Percentiles rank a stretch among this genome's conserved stretches.
Evolutionary conservation across 1,140 invertebrate species (phyloP).

Genomic region (Ceratina calcarata): DNA sequence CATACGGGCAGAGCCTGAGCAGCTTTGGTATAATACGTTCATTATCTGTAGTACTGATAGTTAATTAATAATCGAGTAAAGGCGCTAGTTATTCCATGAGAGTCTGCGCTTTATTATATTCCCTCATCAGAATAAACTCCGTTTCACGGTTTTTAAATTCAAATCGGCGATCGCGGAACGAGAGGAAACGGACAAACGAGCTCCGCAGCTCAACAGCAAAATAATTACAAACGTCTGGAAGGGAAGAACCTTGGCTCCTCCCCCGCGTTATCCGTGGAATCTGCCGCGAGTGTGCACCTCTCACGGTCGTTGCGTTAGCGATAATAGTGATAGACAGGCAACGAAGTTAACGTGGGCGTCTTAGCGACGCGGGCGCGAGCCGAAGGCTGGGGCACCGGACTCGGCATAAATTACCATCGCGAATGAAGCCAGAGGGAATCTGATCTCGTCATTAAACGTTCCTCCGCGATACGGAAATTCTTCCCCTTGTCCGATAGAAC

Average conservation of each 20-base stretch:
- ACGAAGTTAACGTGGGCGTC: constrained; percentile 62
- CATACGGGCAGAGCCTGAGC: too few species aligned
- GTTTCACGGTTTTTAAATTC: constrained; percentile 11
- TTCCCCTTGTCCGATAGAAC: constrained; percentile 36
- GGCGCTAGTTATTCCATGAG: too few species aligned
- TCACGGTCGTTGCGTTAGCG: constrained; percentile 53
- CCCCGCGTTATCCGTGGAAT: neutral
- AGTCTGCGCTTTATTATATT: too few species aligned
- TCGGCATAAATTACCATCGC: constrained; percentile 63
- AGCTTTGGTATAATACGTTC: too few species aligned
- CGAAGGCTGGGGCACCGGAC: constrained; percentile 8
- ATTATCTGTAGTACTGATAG: too few species aligned
- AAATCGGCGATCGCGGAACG: too few species aligned
- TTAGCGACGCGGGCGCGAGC: constrained; percentile 57
- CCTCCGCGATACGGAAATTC: constrained; percentile 56
- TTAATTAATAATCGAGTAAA: constrained; percentile 41
- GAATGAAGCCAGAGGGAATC: constrained; percentile 58
- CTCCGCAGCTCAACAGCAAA: neutral
- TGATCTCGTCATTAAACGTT: constrained; percentile 63
- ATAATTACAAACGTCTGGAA: constrained; percentile 28
- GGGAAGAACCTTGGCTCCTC: neutral
- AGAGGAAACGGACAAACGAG: neutral
- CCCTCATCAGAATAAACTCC: too few species aligned
- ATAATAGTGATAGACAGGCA: constrained; percentile 67
- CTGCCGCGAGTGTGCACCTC: constrained; percentile 16